Evolutionary conservation across 2,113 vertebrate genomes (phyloP), one percentile per base, ranked within the genome.

Genomic region (Orthonyx spaldingii): DNA sequence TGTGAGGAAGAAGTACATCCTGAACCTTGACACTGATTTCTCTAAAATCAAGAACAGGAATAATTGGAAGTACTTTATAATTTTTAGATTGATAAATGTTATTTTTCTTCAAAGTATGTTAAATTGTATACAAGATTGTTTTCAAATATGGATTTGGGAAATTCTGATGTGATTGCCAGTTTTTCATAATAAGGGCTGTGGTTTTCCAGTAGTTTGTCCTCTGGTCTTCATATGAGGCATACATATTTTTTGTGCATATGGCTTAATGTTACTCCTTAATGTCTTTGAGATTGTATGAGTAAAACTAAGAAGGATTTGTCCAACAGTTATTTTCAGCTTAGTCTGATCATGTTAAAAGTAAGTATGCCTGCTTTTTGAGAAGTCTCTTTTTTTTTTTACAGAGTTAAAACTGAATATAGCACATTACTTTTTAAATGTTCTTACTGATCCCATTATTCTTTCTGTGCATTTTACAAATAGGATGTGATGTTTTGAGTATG

Each of bases 401-500:
- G 41, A 78, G n/a, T 90, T 92, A 85, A 90, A 95, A 96, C 79
- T 71, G 46, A 94, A 65, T 71, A 32, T 63, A 87, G 65, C 57
- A 37, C 47, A 72, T 85, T 92, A 93, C 47, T 85, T 96, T 93
- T 89, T 20, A 96, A 97, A 94, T 89, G 94, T 91, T 96, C 92
- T 87, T 91, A 94, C 87, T 92, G 93, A 95, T 94, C 46, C 61
- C 46, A 81, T 96, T 96, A 93, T 89, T 94, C 90, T 94, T 96
- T 92, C 86, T 87, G 77, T 65, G 49, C 89, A 64, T 96, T 96
- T 96, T 96, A 94, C 94, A 97, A 97, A 97, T 97, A 97, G 85
- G 93, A 97, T 97, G 96, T 97, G 97, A 97, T 97, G 96, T 96
- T 97, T 96, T 97, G 94, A 97, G 94, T 96, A 92, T 96, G 97